Conservation (phyloP, 2,888 invertebrate genomes). For the Apotomis turbidana region DNA sequence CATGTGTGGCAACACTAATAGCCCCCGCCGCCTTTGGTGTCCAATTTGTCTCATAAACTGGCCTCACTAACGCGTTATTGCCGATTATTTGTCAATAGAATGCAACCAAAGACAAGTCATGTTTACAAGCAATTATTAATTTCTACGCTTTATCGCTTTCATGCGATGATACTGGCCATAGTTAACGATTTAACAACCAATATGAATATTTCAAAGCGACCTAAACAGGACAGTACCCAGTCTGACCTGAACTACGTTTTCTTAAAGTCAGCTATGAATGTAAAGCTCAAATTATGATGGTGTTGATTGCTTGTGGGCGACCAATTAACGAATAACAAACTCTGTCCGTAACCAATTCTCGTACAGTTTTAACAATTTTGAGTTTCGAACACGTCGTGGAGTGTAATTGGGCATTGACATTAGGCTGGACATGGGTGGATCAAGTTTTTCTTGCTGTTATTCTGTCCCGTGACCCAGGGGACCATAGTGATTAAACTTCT, state of each 20-base stretch:
- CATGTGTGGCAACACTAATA: conserved; percentile 39
- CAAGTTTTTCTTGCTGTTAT: too few species aligned
- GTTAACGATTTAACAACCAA: conserved; percentile 73
- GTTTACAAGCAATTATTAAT: conserved; percentile 62
- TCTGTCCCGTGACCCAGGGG: too few species aligned
- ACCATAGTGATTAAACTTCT: too few species aligned
- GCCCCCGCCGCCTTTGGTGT: conserved; percentile 31
- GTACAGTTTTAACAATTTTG: conserved; percentile 82
- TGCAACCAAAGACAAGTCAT: conserved; percentile 44
- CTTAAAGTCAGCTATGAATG: neutral
- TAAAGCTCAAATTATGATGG: conserved; percentile 53
- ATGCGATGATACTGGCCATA: conserved; percentile 67
- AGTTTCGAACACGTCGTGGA: conserved; percentile 63
- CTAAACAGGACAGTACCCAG: conserved; percentile 55
- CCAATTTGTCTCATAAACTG: conserved; percentile 36
- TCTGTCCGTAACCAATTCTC: conserved; percentile 78
- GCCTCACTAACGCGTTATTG: conserved; percentile 29
- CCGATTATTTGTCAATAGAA: conserved; percentile 42
- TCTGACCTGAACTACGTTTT: conserved; percentile 41
- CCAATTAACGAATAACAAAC: conserved; percentile 80
- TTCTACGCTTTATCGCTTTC: conserved; percentile 72
- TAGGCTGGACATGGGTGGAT: conserved; percentile 55
- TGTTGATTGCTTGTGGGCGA: conserved; percentile 62
- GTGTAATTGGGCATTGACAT: conserved; percentile 72
- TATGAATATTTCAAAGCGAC: conserved; percentile 74